These are phyloP conservation scores for Dasyornis broadbenti DNA, from an alignment of 2,113 vertebrate genomes.

Conservation along the genomic window DNA sequence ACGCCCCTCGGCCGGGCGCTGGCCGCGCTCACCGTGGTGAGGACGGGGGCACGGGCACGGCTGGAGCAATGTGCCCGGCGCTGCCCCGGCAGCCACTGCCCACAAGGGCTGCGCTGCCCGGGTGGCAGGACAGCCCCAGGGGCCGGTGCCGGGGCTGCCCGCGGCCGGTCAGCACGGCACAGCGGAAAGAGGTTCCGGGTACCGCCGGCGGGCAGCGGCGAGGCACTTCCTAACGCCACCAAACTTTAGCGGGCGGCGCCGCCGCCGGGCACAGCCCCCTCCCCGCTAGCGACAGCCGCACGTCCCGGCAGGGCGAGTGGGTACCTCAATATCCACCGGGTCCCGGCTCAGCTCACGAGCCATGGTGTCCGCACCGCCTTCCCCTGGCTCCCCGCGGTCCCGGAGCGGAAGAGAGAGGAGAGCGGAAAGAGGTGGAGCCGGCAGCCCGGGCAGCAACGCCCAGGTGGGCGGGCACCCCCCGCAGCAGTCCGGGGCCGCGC, in stretches of 20 bases:
- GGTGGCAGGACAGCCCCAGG: background rate
- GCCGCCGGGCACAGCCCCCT: background rate
- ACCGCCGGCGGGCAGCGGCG: background rate
- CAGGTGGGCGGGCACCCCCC: background rate
- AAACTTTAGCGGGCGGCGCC: background rate
- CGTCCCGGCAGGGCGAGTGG: background rate
- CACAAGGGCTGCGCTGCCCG: background rate
- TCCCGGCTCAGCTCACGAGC: slow-evolving; percentile 78
- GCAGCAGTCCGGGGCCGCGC: background rate
- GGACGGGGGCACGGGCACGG: background rate
- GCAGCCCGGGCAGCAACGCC: background rate
- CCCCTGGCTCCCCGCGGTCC: background rate
- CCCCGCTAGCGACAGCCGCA: background rate
- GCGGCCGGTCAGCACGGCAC: background rate
- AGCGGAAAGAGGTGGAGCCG: background rate
- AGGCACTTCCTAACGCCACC: background rate
- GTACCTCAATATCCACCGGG: slow-evolving; percentile 84
- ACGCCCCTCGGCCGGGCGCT: background rate
- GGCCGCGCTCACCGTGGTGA: background rate
- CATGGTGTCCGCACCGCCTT: slow-evolving; percentile 58
- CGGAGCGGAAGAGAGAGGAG: background rate
- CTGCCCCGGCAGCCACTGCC: background rate
- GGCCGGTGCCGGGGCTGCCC: background rate
- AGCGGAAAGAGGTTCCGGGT: background rate
- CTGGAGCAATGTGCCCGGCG: background rate